Evolutionary conservation across 2,113 vertebrate species (phyloP), one percentile per base, ranked within the genome.

Genomic region (Osmerus eperlanus): DNA sequence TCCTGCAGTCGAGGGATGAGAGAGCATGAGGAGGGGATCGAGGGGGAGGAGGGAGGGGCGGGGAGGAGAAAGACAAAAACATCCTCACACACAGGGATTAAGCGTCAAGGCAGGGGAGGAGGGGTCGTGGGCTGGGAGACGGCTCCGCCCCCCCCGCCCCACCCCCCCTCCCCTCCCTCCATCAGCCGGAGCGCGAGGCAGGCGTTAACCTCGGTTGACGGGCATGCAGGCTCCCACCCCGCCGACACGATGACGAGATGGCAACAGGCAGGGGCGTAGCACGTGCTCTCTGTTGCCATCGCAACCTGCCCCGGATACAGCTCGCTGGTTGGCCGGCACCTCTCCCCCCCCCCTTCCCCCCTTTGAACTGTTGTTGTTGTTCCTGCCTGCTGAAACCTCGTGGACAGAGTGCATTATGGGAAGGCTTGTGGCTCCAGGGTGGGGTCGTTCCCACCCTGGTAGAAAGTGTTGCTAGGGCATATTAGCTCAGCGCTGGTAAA

Each of bases 291-390:
- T 88, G 91, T 92, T 92, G 87, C 90, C 87, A 88, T 90, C 76
- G 89, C 85, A 91, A 89, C 78, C 78, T 23, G 67, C 90, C 91
- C 84, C 87, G 85, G 91, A 91, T 92, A 91, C 91, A 91, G 91
- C 86, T 51, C 84, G 83, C 88, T 91, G 92, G 90, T 93, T 93
- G 92, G 92, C 85, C 87, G 70, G 67, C 54, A 21, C 56, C 29
- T 16, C n/a, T 53, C 25, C 51, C 70, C 75, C 75, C 51, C 73
- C 75, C 75, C 65, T 23, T 2, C 23, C 81, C 78, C 80, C 55
- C 87, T 82, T 85, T 83, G 53, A 69, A 78, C 83, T 55, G 85
- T 88, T 91, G 90, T 91, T 90, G 90, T 91, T 89, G 87, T 78
- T 86, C 68, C 85, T 47, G 67, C 54, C 75, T 71, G 86, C 85